phyloP scores from a whole-genome alignment of 2,113 vertebrate genomes.

The Psilopsiagon aymara region DNA sequence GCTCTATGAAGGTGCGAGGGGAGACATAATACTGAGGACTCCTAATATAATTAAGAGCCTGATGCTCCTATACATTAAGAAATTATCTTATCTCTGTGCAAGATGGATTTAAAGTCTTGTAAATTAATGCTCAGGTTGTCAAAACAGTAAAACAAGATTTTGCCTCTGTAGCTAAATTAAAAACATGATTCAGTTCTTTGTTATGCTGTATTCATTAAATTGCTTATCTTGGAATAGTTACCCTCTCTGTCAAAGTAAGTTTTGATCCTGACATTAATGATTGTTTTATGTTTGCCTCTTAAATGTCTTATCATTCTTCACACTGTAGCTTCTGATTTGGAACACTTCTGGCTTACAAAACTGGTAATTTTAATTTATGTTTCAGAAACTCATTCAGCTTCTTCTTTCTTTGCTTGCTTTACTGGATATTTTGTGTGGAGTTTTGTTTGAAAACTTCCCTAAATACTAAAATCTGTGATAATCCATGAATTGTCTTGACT shows the following conservation, averaged over 20 bases:
- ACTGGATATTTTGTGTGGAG: not conserved
- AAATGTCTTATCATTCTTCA: not conserved
- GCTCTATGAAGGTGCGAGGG: not conserved
- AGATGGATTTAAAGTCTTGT: not conserved
- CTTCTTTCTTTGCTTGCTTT: not conserved
- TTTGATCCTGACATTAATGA: not conserved
- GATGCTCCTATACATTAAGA: not conserved
- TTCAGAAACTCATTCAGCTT: rapidly evolving
- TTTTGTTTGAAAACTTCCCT: not conserved
- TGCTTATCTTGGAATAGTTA: not conserved
- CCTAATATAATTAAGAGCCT: not conserved
- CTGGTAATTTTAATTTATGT: not conserved
- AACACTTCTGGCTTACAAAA: not conserved
- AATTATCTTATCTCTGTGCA: not conserved
- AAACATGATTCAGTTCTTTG: not conserved
- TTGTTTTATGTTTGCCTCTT: not conserved
- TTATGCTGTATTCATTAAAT: not conserved
- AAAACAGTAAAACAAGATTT: not conserved
- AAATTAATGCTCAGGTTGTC: not conserved
- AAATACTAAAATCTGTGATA: not conserved
- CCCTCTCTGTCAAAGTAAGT: not conserved
- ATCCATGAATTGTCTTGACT: not conserved
- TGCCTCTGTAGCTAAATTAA: not conserved
- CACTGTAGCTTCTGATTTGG: not conserved
- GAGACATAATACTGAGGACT: not conserved